phyloP scores from a whole-genome alignment of 2,797 vertebrate genomes.

The Pangasius macronema region DNA sequence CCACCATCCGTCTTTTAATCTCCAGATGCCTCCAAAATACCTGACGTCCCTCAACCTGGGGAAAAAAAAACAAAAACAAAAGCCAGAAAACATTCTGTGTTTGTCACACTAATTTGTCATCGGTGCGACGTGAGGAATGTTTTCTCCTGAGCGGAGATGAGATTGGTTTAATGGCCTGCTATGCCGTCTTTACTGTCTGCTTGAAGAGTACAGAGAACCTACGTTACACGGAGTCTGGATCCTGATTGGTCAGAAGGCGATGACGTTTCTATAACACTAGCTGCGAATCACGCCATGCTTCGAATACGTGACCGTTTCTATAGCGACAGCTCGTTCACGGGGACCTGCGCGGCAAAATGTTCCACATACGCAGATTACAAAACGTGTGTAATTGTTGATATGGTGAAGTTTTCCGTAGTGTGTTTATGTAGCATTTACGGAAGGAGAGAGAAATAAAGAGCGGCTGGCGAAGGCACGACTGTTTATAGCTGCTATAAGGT shows the following conservation, averaged over 20 bases:
- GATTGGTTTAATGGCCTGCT: background rate
- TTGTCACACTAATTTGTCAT: background rate
- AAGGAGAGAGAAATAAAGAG: background rate
- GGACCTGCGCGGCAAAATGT: too few relatives aligned
- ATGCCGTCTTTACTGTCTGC: background rate
- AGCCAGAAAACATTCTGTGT: background rate
- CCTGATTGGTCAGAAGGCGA: background rate
- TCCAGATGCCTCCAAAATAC: background rate
- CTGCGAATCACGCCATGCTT: background rate
- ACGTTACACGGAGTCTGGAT: background rate
- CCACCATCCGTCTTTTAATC: background rate
- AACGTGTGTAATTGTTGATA: too few relatives aligned
- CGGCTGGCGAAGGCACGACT: background rate
- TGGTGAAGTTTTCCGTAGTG: too few relatives aligned
- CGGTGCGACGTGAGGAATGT: background rate
- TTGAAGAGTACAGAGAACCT: background rate
- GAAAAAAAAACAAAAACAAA: background rate
- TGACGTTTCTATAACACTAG: background rate
- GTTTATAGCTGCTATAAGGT: background rate
- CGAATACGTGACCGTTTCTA: background rate
- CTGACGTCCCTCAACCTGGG: background rate
- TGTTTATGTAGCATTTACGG: too few relatives aligned
- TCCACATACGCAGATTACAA: too few relatives aligned
- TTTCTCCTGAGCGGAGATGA: background rate
- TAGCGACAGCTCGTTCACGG: background rate